Evolutionary conservation across 2,888 invertebrate species (phyloP), one percentile per base, ranked within the genome.

Genomic region (Hedychridium roseum): DNA sequence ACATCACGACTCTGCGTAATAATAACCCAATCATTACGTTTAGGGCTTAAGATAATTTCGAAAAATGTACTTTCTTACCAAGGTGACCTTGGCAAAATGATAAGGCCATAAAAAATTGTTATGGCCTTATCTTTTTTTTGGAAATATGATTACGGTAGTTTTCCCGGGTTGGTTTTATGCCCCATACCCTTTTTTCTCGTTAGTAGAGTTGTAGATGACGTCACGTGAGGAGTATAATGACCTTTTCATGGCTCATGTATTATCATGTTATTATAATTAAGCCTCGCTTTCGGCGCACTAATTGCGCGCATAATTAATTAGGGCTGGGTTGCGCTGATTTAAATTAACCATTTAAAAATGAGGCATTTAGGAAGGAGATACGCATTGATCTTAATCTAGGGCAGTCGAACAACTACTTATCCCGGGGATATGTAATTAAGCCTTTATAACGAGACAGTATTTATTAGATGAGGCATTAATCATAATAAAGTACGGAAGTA

Each of bases 271-370:
- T 50, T 59, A 57, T 62, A 62, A 60, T 62, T 55, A 55, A 47
- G 60, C 44, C 48, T 42, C 49, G 55, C 62, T 57, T 59, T 56
- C 53, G 59, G 62, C 50, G 35, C 57, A 38, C 59, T 66, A 60
- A 68, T 66, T 64, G 59, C 56, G 60, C 54, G 51, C 54, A 52
- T 66, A 60, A 68, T 67, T 65, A 64, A 67, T 62, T 60, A 65
- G 49, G 49, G 43, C 51, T 30, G 37, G 50, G 43, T 43, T 28
- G 36, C 31, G 11, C 30, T 35, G 50, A 49, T 59, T 56, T 42
- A 52, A 48, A 55, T 52, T 42, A 38, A 39, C 41, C 47, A 39
- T 48, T 52, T 32, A 37, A 21, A 28, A 34, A n/a, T 27, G 21
- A 20, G 32, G 27, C 42, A 32, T 40, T 26, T 44, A 30, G 26